These are phyloP conservation scores for Cyaniris semiargus DNA, from an alignment of 2,888 invertebrate genomes.

Conservation along the genomic window DNA sequence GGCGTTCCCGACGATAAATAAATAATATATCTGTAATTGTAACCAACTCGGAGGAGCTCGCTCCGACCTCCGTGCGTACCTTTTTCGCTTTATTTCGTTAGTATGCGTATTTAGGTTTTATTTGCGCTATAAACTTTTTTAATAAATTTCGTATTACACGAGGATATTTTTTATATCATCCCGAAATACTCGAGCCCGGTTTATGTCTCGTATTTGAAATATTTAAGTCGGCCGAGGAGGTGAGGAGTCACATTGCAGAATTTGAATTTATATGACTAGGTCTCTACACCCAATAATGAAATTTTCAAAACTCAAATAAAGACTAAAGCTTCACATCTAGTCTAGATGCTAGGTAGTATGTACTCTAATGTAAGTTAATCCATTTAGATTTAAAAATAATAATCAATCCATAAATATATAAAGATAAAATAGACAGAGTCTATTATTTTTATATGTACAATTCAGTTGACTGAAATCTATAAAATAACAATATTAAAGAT, in stretches of 20 bases:
- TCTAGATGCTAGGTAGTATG: no score
- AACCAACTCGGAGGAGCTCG: slow-evolving; percentile 50
- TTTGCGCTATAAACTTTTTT: slow-evolving; percentile 31
- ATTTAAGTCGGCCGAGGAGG: neutral
- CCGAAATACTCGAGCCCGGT: slow-evolving; percentile 9
- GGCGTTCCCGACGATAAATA: slow-evolving; percentile 69
- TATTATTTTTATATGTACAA: no score
- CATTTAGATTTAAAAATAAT: no score
- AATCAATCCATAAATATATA: no score
- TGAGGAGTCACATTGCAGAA: neutral
- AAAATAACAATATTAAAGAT: neutral
- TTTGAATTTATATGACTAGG: neutral
- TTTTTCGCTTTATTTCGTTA: slow-evolving; percentile 29
- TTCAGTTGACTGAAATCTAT: no score
- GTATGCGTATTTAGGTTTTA: slow-evolving; percentile 30
- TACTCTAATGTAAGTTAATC: no score
- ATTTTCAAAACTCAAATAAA: neutral
- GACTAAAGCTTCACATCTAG: neutral
- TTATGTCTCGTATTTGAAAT: slow-evolving; percentile 16
- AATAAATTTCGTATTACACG: slow-evolving; percentile 26
- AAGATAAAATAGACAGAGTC: no score
- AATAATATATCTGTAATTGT: slow-evolving; percentile 78
- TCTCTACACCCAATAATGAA: neutral
- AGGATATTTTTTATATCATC: slow-evolving; percentile 14
- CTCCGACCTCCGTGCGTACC: slow-evolving; percentile 35